These are phyloP conservation scores for Leptonema lineaticorne DNA, from an alignment of 1,140 invertebrate species.

Conservation along the genomic window DNA sequence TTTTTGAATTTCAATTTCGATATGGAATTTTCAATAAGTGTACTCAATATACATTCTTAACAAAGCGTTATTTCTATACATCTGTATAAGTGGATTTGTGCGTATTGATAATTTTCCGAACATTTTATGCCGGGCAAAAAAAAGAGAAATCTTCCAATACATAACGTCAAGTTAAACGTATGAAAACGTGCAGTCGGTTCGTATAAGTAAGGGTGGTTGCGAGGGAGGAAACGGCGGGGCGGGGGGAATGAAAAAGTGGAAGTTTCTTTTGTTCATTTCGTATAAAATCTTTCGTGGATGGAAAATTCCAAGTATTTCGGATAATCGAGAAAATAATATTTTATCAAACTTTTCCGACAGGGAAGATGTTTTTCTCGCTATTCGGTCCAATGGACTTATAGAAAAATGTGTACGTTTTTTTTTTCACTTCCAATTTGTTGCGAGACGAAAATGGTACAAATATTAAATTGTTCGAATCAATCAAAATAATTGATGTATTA, in stretches of 20 bases:
- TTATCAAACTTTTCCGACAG: constrained; percentile 21
- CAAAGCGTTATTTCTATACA: constrained; percentile 3
- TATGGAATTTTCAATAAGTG: constrained; percentile 23
- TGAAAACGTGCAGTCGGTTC: constrained; percentile 22
- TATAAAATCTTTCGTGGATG: constrained; percentile 16
- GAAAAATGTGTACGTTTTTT: background rate
- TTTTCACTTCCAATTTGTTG: too few species aligned
- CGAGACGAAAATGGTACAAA: too few species aligned
- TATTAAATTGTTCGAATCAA: too few species aligned
- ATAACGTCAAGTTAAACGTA: background rate
- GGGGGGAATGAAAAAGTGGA: constrained; percentile 6
- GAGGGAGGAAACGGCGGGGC: too few species aligned
- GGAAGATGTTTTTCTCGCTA: constrained; percentile 18
- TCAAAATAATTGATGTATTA: too few species aligned
- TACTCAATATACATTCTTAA: constrained; percentile 13
- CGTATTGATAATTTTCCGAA: background rate
- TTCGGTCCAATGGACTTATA: too few species aligned
- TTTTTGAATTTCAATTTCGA: background rate
- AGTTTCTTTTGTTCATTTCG: constrained; percentile 25
- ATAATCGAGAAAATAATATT: constrained; percentile 34
- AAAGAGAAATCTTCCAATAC: background rate
- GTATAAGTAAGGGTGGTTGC: too few species aligned
- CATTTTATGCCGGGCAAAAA: background rate
- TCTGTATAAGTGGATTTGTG: too few species aligned
- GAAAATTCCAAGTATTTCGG: constrained; percentile 28